A percentile compares a stretch with the other conserved stretches of the same genome.
Evolutionary conservation across 35 echinoderm and acorn worm species (phyloP).

Genomic region (Anneissia japonica): DNA sequence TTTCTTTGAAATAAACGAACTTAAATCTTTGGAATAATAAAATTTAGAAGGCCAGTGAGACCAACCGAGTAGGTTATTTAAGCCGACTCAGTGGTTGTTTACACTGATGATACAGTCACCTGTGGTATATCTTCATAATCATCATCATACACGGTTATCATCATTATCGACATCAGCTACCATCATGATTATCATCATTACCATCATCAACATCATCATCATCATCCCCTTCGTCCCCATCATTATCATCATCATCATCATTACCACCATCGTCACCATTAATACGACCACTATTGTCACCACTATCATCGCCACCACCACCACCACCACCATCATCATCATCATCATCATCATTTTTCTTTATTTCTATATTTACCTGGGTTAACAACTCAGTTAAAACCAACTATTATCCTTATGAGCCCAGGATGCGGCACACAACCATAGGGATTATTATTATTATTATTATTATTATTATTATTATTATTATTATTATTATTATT

Average conservation of each 20-base stretch:
- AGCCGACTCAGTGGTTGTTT: not conserved
- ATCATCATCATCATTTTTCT: not conserved
- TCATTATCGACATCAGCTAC: not conserved
- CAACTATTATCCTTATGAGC: too few species aligned
- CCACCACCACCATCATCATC: not conserved
- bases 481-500: too few species aligned
- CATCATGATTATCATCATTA: not conserved
- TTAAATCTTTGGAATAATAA: not conserved
- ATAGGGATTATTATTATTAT: too few species aligned
- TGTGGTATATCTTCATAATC: not conserved
- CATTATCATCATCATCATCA: not conserved
- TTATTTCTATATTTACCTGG: not conserved
- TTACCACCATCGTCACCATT: not conserved
- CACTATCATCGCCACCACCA: not conserved
- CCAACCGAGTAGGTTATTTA: not conserved
- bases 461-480: too few species aligned
- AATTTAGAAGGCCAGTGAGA: not conserved
- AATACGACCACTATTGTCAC: not conserved
- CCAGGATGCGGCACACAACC: too few species aligned
- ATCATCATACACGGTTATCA: not conserved
- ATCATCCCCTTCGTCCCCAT: not conserved
- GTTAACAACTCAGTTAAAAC: too few species aligned
- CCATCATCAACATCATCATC: not conserved
- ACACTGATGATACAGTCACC: too few species aligned
- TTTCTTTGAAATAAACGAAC: too few species aligned